Percentiles rank a stretch among this genome's conserved stretches.
Evolutionary conservation across 2,888 invertebrate species (phyloP).

Genomic region (Eueremaeus valkanovi): DNA sequence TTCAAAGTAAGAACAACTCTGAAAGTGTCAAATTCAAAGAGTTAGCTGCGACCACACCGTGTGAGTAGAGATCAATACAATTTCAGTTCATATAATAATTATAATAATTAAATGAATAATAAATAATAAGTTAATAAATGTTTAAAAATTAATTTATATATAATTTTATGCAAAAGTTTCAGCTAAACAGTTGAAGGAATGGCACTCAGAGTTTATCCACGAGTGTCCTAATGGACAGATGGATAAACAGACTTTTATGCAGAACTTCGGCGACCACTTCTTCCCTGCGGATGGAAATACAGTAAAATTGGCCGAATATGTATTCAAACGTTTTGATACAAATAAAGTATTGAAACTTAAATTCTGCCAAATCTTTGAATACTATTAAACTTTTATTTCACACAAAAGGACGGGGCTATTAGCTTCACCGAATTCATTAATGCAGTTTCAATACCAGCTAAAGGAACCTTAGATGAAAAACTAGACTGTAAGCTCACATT

Average conservation of each 20-base stretch:
- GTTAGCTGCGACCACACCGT: slow-evolving; percentile 15
- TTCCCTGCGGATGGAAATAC: slow-evolving; percentile 44
- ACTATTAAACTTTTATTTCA: background rate
- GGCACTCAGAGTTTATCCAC: slow-evolving; percentile 46
- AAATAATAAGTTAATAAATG: background rate
- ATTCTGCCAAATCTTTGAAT: no score
- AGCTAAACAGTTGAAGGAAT: slow-evolving; percentile 28
- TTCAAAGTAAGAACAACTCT: background rate
- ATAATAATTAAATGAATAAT: background rate
- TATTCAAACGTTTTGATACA: slow-evolving; percentile 46
- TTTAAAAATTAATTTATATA: background rate
- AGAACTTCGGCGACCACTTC: slow-evolving; percentile 46
- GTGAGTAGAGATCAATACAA: background rate
- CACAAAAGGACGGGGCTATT: slow-evolving; percentile 46
- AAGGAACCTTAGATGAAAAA: slow-evolving; percentile 46
- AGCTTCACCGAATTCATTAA: slow-evolving; percentile 47
- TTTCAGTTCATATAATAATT: background rate
- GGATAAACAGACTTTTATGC: slow-evolving; percentile 46
- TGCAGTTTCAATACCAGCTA: slow-evolving; percentile 46
- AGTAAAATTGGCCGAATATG: slow-evolving; percentile 46
- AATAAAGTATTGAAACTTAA: slow-evolving; percentile 45
- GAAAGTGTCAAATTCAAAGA: slow-evolving; percentile 27
- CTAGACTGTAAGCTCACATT: slow-evolving; percentile 44
- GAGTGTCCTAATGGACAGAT: slow-evolving; percentile 47
- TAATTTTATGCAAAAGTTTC: slow-evolving; percentile 15